Percentiles rank a stretch among this genome's conserved stretches.
These are phyloP conservation scores for Meiosimyza platycephala DNA, from an alignment of 2,888 invertebrate genomes.

Conservation along the genomic window DNA sequence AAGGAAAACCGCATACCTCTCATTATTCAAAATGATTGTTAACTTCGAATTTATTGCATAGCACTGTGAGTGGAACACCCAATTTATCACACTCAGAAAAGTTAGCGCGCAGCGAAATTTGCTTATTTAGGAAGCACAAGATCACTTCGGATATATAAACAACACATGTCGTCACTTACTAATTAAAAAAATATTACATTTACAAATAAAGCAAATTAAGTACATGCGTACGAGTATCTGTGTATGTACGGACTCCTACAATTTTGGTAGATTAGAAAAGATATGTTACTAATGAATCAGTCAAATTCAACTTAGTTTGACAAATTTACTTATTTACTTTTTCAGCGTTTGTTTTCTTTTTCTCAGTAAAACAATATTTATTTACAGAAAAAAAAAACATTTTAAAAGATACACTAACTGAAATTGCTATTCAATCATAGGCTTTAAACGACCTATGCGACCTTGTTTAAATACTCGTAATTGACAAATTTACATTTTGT, in stretches of 20 bases:
- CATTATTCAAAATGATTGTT: no score
- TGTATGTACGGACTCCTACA: neutral
- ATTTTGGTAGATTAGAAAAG: neutral
- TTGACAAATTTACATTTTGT: slow-evolving; percentile 14
- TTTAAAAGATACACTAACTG: neutral
- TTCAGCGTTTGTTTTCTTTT: neutral
- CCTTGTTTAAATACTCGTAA: slow-evolving; percentile 10
- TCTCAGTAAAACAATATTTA: neutral
- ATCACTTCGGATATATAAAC: no score
- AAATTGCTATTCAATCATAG: slow-evolving; percentile 19
- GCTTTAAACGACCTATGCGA: slow-evolving; percentile 16
- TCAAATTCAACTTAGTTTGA: neutral
- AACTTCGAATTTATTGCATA: no score
- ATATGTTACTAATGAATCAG: neutral
- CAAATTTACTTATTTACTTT: neutral
- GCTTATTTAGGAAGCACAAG: no score
- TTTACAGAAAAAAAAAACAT: slow-evolving; percentile 2
- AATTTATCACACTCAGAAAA: no score
- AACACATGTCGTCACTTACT: neutral
- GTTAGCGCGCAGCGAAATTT: no score
- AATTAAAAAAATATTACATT: no score
- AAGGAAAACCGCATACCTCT: no score
- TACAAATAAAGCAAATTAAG: no score
- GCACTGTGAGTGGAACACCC: no score
- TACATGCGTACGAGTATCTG: neutral